Conservation (phyloP, 2,113 vertebrate genomes). For the Sisor rabdophorus region DNA sequence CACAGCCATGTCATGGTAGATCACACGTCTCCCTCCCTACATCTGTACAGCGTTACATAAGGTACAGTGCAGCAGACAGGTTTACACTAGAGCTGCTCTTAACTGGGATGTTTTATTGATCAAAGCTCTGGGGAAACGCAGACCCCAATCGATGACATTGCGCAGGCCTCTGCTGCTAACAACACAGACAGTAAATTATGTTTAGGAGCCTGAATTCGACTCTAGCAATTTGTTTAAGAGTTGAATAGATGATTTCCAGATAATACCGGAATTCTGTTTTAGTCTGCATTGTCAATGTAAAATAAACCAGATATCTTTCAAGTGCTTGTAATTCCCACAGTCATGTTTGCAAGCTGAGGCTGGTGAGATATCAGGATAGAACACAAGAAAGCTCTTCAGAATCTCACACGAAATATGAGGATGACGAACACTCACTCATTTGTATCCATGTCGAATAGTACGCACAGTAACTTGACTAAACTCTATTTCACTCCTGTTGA, state of each 20-base stretch:
- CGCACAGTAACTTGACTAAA: neutral
- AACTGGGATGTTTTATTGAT: slow-evolving; percentile 24
- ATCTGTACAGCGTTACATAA: slow-evolving; percentile 27
- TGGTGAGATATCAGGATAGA: slow-evolving; percentile 50
- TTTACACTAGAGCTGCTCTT: slow-evolving; percentile 1
- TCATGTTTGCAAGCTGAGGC: neutral
- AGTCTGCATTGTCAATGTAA: neutral
- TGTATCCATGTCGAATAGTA: neutral
- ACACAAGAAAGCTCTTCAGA: slow-evolving; percentile 56
- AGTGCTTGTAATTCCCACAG: slow-evolving; percentile 12
- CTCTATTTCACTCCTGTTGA: neutral
- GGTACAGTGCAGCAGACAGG: neutral
- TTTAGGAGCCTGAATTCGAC: neutral
- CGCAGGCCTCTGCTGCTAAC: neutral
- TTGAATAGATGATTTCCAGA: neutral
- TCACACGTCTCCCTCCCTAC: slow-evolving; percentile 20
- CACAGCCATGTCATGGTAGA: neutral
- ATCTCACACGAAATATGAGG: slow-evolving; percentile 43
- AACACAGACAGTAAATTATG: neutral
- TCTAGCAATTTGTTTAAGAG: neutral
- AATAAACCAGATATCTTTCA: neutral
- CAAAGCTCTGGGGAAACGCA: slow-evolving; percentile 23
- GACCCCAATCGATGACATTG: slow-evolving; percentile 9
- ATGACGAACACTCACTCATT: neutral
- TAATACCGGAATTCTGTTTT: neutral